A percentile compares a stretch with the other conserved stretches of the same genome.
Evolutionary conservation across 1,140 invertebrate species (phyloP).

Genomic region (Colletes latitarsis): DNA sequence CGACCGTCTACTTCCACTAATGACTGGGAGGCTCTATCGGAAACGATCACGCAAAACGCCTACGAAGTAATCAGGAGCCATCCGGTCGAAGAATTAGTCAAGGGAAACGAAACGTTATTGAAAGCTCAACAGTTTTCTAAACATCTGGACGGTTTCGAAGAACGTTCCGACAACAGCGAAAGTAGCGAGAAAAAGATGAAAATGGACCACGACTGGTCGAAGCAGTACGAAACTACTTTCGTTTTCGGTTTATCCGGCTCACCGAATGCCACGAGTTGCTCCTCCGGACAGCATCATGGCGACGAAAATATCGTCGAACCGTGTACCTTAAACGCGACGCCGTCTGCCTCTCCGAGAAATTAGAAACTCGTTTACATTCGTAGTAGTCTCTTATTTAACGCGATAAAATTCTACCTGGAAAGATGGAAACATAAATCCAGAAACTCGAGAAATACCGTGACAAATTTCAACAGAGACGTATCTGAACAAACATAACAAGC

Average conservation of each 20-base stretch:
- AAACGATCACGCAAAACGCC: neutral
- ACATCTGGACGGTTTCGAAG: neutral
- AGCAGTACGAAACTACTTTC: constrained; percentile 36
- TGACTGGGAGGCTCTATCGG: neutral
- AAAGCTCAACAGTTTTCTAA: too few relatives aligned
- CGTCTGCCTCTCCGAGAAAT: neutral
- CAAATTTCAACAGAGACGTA: too few relatives aligned
- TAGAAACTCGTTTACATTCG: neutral
- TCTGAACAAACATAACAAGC: too few relatives aligned
- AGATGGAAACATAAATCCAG: too few relatives aligned
- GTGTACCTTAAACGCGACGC: constrained; percentile 4
- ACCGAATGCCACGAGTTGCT: neutral
- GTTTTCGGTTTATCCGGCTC: constrained; percentile 26
- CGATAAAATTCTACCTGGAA: too few relatives aligned
- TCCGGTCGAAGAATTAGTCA: too few relatives aligned
- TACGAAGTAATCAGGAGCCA: neutral
- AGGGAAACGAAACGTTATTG: neutral
- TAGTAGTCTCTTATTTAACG: neutral
- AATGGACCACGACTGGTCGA: constrained; percentile 35
- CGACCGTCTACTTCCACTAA: constrained; percentile 1
- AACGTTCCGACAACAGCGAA: neutral
- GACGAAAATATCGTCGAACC: neutral
- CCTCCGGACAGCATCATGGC: neutral
- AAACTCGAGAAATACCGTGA: too few relatives aligned
- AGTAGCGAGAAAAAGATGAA: constrained; percentile 15